These are phyloP conservation scores for Agrochola circellaris DNA, from an alignment of 2,888 invertebrate genomes.

Conservation along the genomic window DNA sequence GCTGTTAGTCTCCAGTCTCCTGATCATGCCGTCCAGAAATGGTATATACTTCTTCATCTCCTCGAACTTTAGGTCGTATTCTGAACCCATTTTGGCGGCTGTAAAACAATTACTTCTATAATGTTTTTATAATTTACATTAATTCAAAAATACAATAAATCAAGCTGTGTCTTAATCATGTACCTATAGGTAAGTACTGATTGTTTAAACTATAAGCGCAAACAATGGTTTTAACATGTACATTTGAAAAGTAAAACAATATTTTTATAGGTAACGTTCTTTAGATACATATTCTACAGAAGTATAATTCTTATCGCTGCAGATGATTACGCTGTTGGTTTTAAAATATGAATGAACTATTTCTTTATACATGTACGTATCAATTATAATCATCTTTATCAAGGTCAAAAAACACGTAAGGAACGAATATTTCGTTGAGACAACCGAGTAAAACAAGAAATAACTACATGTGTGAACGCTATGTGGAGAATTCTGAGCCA, in stretches of 20 bases:
- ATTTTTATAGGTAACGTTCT: neutral
- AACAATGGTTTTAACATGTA: neutral
- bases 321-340: neutral
- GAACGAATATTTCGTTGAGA: neutral
- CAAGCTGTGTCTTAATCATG: slow-evolving; percentile 33
- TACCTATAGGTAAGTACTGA: neutral
- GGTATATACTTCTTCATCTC: slow-evolving; percentile 93
- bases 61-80: slow-evolving; percentile 91
- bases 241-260: neutral
- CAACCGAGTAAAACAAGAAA: slow-evolving; percentile 4
- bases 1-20: slow-evolving; percentile 90
- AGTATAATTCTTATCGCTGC: neutral
- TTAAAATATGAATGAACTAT: neutral
- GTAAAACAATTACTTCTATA: slow-evolving; percentile 61
- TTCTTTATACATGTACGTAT: neutral
- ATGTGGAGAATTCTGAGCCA: neutral
- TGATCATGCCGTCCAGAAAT: slow-evolving; percentile 93
- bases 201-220: slow-evolving; percentile 26
- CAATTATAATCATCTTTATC: neutral
- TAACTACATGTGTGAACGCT: neutral
- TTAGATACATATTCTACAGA: neutral
- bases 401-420: neutral
- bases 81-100: slow-evolving; percentile 82
- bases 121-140: slow-evolving; percentile 1
- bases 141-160: neutral